phyloP scores from a whole-genome alignment of 2,113 vertebrate genomes.

The Furnarius figulus region DNA sequence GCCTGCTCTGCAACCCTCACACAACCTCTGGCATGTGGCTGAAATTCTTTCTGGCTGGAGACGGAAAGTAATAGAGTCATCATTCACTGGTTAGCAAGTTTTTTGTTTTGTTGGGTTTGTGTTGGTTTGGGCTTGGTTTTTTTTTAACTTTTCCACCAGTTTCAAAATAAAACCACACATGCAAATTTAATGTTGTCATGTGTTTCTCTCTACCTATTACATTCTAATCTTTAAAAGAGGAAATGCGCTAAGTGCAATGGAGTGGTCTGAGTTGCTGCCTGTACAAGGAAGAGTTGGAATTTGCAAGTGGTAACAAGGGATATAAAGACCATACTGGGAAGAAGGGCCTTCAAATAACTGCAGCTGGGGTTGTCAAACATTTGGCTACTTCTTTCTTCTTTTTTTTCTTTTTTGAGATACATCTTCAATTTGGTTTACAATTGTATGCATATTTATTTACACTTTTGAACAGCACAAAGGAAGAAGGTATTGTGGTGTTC shows the following conservation, averaged over 20 bases:
- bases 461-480: neutral
- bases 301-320: neutral
- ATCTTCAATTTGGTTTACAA: conserved; percentile 4
- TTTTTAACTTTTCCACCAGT: neutral
- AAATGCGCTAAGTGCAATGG: neutral
- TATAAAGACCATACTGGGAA: neutral
- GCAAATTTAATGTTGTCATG: neutral
- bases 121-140: neutral
- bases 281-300: neutral
- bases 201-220: neutral
- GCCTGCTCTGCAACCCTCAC: neutral
- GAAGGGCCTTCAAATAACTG: neutral
- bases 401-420: neutral
- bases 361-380: neutral
- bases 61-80: neutral
- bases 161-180: neutral
- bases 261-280: neutral
- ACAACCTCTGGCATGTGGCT: neutral
- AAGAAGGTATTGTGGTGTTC: neutral
- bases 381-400: neutral
- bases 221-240: neutral
- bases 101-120: neutral
- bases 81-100: neutral
- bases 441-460: neutral
- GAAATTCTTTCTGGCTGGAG: neutral